Percentiles rank a stretch among this genome's conserved stretches.
Evolutionary conservation across 2,797 vertebrate genomes (phyloP).

Genomic region (Gadopsis marmoratus): DNA sequence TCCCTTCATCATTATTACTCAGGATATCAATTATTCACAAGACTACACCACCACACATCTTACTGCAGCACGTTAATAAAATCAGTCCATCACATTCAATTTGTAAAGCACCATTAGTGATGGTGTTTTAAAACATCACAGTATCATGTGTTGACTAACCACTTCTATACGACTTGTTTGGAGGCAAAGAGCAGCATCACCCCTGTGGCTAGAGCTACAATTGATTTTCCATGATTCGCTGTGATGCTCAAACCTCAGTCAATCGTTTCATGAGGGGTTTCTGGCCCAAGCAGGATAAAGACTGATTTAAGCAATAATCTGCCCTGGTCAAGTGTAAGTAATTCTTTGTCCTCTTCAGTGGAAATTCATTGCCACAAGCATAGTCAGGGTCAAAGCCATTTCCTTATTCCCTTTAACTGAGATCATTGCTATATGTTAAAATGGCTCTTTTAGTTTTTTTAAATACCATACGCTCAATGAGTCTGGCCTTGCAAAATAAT

Average conservation of each 20-base stretch:
- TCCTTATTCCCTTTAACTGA: constrained; percentile 3
- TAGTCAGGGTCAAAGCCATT: constrained; percentile 32
- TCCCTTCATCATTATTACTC: constrained; percentile 39
- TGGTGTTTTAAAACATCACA: constrained; percentile 9
- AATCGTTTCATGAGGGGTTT: constrained; percentile 16
- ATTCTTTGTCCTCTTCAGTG: constrained; percentile 26
- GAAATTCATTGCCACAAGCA: constrained; percentile 17
- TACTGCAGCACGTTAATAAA: constrained; percentile 18
- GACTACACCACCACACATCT: constrained; percentile 31
- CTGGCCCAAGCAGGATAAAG: constrained; percentile 48
- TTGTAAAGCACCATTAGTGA: neutral
- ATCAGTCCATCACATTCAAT: constrained; percentile 3
- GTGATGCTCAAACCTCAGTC: constrained; percentile 36
- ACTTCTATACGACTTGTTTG: constrained; percentile 21
- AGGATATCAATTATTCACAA: constrained; percentile 54
- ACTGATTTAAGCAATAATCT: constrained; percentile 58
- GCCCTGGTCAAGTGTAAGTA: constrained; percentile 30
- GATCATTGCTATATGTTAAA: constrained; percentile 41
- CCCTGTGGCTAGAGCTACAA: constrained; percentile 24
- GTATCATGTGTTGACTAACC: neutral
- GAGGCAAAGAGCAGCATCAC: constrained; percentile 33
- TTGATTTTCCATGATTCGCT: constrained; percentile 18
- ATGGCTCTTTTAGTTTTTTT: constrained; percentile 20
- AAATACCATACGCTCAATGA: constrained; percentile 10
- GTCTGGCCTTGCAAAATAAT: constrained; percentile 15